Evolutionary conservation across 64 coral and sea anemone species (phyloP), one percentile per base, ranked within the genome.

Genomic region (Stichodactyla helianthus): DNA sequence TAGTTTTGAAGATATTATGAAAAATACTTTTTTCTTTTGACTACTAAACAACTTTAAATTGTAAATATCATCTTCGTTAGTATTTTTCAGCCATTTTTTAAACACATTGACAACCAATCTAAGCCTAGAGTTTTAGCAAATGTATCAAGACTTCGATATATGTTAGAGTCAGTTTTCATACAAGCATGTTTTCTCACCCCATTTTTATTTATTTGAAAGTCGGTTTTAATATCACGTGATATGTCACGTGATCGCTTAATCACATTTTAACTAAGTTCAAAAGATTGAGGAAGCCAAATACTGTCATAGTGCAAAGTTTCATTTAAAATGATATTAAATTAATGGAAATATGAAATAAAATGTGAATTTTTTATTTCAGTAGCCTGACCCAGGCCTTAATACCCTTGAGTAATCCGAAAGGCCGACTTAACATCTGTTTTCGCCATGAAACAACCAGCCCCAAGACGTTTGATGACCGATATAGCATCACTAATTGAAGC

Each of bases 401-500:
- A 62, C 59, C 59, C 59, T 62, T 62, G 59, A 62, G n/a, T 83
- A 11, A 84, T 89, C 12, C 50, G 61, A 27, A 89, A 89, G 10
- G 88, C 88, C 27, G 20, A 79, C 26, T 76, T 83, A 15, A 89
- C 68, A 76, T 89, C 88, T 17, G 80, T 84, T 28, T 89, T 89
- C 8, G 80, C 80, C 52, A 89, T 50, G 53, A 52, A 55, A 71
- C 80, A 84, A 50, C 82, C 81, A 55, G 77, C 62, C 59, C 88
- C 82, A 12, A 54, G n/a, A 31, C 54, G 18, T 53, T 79, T 58
- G 25, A 88, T 58, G 12, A 79, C 20, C 10, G 71, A 52, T 79
- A 88, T 54, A 55, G 87, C 87, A 35, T 88, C 87, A 50, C 26
- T 57, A 56, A 88, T 82, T 14, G 71, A 57, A 58, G 87, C 54